Evolutionary conservation across 2,797 vertebrate species (phyloP).

Genomic region (Hapalemur alaotrensis): DNA sequence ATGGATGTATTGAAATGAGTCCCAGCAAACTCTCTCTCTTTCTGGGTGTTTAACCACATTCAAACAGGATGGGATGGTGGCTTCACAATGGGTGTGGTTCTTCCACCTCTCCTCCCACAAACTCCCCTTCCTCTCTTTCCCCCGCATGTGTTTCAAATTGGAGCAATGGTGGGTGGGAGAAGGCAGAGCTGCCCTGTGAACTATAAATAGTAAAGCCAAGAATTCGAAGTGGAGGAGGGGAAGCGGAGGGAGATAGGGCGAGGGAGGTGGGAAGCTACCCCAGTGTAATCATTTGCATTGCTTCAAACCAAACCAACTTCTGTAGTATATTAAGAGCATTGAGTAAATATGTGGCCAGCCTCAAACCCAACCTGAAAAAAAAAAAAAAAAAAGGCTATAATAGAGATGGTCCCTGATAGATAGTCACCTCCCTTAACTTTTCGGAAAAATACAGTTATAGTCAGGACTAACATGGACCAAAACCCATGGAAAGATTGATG

Average conservation of each 20-base stretch:
- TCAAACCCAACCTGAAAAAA: slow-evolving; percentile 61
- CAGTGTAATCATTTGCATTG: slow-evolving; percentile 49
- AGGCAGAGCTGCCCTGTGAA: slow-evolving; percentile 56
- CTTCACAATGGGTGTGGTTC: slow-evolving; percentile 61
- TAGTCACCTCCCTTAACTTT: slow-evolving; percentile 68
- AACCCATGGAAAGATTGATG: slow-evolving; percentile 85
- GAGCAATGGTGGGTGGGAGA: slow-evolving; percentile 79
- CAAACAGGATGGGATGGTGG: slow-evolving; percentile 74
- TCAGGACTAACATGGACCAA: slow-evolving; percentile 71
- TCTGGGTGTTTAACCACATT: slow-evolving; percentile 62
- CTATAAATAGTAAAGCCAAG: slow-evolving; percentile 74
- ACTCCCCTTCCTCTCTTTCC: slow-evolving; percentile 71
- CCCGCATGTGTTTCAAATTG: slow-evolving; percentile 79
- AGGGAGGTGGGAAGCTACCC: slow-evolving; percentile 52
- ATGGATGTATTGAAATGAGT: slow-evolving; percentile 26
- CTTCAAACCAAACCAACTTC: slow-evolving; percentile 60
- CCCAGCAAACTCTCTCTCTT: slow-evolving; percentile 18
- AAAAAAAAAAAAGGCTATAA: slow-evolving; percentile 40
- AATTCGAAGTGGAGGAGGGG: slow-evolving; percentile 46
- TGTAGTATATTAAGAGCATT: slow-evolving; percentile 50
- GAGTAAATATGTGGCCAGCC: slow-evolving; percentile 66
- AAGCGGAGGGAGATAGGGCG: slow-evolving; percentile 59
- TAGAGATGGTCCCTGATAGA: slow-evolving; percentile 71
- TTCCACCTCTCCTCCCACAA: slow-evolving; percentile 67
- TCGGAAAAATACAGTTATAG: slow-evolving; percentile 74